These are phyloP conservation scores for Archocentrus centrarchus DNA, from an alignment of 2,113 vertebrate genomes.

Conservation along the genomic window DNA sequence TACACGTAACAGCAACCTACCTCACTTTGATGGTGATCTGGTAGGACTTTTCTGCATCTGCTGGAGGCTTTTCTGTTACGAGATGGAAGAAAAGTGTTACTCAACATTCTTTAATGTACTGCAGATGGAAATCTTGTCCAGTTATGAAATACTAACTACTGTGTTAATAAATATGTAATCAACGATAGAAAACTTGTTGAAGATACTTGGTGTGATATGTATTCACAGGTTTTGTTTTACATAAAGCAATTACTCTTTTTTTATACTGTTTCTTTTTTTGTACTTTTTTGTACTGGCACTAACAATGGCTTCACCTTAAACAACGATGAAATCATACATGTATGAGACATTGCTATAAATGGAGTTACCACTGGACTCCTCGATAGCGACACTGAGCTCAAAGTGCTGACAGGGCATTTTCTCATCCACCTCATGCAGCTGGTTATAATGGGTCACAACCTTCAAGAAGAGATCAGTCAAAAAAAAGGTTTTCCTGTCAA, in stretches of 20 bases:
- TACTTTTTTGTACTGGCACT: too few relatives aligned
- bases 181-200: background rate
- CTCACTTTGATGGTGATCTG: slow-evolving; percentile 75
- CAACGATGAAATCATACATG: background rate
- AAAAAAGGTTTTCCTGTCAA: fast-evolving
- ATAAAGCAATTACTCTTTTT: background rate
- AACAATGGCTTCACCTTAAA: background rate
- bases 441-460: slow-evolving; percentile 83
- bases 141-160: background rate
- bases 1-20: slow-evolving; percentile 51
- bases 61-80: slow-evolving; percentile 67
- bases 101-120: background rate
- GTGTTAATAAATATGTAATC: background rate
- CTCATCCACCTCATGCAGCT: slow-evolving; percentile 75
- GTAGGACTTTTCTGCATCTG: slow-evolving; percentile 74
- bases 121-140: background rate
- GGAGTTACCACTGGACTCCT: slow-evolving; percentile 69
- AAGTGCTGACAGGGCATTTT: slow-evolving; percentile 72
- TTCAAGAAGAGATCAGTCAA: slow-evolving; percentile 27
- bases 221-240: background rate
- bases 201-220: background rate
- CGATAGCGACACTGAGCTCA: slow-evolving; percentile 71
- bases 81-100: background rate
- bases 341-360: background rate
- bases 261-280: background rate